Base-by-base conservation (phyloP, 2,113 vertebrate species). In the Euleptes europaea region DNA sequence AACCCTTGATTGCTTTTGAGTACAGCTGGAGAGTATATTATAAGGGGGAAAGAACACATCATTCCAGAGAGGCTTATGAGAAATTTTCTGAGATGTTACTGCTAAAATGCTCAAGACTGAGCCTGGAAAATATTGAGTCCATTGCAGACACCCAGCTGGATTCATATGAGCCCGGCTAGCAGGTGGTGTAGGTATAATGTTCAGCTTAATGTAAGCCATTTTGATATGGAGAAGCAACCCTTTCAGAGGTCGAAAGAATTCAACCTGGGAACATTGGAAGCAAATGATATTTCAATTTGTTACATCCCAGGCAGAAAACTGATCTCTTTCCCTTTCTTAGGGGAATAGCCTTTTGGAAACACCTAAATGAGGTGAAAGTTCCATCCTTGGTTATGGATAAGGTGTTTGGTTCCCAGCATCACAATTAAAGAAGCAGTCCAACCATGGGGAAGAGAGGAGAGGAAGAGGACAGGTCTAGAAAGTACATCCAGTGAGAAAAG, bases 281-380 rank as follows among this genome's bases (percentile, higher is more conserved):
- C 51, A 26, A 72, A 35, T 65, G 81, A 54, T 74, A 65, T 65
- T 83, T 83, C 81, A 44, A 74, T 83, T 73, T 74, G 40, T 74
- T 33, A 33, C 71, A 83, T 54, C 70, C 70, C 81, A 74, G 60
- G 40, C 70, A 47, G 81, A 74, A 83, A 83, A 33, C 40, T 33
- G 54, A 83, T 83, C 81, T 83, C 54, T 28, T 19, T 44, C 38
- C 23, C 70, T 83, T 73, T 83, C 70, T 73, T 31, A 44, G 60
- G 54, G 54, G 31, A 33, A 74, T 60, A 33, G 40, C 54, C 23
- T 74, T 83, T 44, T 83, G 31, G 70, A 63, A 57, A 35, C 60
- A 83, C 33, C 70, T 63, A 63, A 63, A 83, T 60, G 69, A 83
- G 70, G 81, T 76, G 72, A 38, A 76, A 76, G n/a, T 40, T 84